A percentile compares a stretch with the other conserved stretches of the same genome.
phyloP scores from a whole-genome alignment of 2,113 vertebrate species.

The Elachura formosa region DNA sequence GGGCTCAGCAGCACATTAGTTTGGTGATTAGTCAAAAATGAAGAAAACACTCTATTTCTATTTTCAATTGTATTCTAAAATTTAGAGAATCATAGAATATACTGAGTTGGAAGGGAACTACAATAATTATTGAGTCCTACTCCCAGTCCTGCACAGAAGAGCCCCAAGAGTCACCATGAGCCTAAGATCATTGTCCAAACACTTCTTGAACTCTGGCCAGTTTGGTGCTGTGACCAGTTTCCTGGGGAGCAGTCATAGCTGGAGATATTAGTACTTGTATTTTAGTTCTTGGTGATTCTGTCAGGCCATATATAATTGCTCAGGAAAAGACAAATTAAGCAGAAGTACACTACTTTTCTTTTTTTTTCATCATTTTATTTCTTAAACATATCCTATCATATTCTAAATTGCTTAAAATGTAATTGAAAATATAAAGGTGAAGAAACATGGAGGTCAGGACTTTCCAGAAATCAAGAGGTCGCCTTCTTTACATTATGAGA shows the following conservation, averaged over 20 bases:
- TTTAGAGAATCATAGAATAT: neutral
- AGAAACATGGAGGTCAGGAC: neutral
- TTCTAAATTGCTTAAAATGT: neutral
- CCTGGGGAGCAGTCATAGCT: neutral
- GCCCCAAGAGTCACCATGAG: neutral
- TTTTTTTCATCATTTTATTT: neutral
- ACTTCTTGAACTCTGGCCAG: neutral
- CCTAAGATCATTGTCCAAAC: fast-evolving
- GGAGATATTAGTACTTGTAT: neutral
- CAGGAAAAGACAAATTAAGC: neutral
- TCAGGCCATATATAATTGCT: neutral
- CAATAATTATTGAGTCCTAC: neutral
- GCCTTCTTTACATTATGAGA: neutral
- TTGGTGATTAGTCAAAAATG: neutral
- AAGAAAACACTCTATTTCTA: neutral
- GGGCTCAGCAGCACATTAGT: neutral
- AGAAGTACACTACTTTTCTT: neutral
- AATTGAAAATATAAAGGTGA: neutral
- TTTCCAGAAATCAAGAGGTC: neutral
- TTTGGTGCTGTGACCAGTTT: neutral
- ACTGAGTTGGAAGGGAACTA: neutral
- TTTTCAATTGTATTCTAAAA: neutral
- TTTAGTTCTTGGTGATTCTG: neutral
- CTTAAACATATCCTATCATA: neutral
- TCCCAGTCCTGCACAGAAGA: neutral